These are phyloP conservation scores for Drosophila sechellia DNA, from an alignment of 1,140 invertebrate genomes.

Conservation along the genomic window DNA sequence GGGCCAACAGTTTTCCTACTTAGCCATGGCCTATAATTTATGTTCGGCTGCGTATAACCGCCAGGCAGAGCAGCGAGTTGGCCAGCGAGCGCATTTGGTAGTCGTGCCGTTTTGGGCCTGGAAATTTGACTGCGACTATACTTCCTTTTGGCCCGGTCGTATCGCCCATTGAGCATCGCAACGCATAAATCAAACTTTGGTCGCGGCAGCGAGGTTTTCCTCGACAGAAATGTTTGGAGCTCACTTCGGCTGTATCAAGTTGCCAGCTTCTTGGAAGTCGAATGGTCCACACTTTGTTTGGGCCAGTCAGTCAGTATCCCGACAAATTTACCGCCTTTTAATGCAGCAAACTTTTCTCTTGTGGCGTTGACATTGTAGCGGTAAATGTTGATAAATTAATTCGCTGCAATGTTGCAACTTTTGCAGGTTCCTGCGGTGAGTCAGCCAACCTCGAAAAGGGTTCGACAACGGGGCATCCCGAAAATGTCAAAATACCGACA, in stretches of 20 bases:
- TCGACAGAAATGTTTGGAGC: conserved; percentile 26
- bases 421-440: conserved; percentile 33
- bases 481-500: conserved; percentile 40
- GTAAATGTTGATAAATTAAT: conserved; percentile 79
- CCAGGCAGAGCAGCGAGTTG: conserved; percentile 30
- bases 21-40: conserved; percentile 78
- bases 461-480: conserved; percentile 8
- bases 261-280: conserved; percentile 68
- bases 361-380: conserved; percentile 70
- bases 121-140: conserved; percentile 47
- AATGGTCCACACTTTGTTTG: conserved; percentile 6
- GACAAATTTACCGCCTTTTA: conserved; percentile 75
- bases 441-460: conserved; percentile 22
- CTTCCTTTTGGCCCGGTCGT: conserved; percentile 39
- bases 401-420: conserved; percentile 53
- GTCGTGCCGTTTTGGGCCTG: conserved; percentile 69
- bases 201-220: conserved; percentile 49
- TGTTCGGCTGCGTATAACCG: conserved; percentile 73
- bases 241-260: conserved; percentile 55
- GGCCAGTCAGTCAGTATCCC: conserved; percentile 15
- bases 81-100: conserved; percentile 52
- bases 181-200: conserved; percentile 81
- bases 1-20: conserved; percentile 44
- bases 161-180: conserved; percentile 75
- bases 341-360: conserved; percentile 48